phyloP scores from a whole-genome alignment of 2,113 vertebrate genomes.

The Odontophorus gujanensis region DNA sequence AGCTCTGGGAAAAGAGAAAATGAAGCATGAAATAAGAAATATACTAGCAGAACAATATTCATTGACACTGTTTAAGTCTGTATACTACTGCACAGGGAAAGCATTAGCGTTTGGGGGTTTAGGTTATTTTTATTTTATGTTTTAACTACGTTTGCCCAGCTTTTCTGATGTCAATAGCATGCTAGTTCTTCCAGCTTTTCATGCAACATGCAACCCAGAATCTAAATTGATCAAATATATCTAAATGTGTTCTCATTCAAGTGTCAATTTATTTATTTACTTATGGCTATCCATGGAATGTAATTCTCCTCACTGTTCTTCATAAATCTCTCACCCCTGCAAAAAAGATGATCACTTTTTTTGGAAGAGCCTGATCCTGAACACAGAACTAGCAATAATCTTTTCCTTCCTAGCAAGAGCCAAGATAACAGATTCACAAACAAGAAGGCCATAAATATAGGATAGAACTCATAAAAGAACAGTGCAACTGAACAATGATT shows the following conservation, averaged over 20 bases:
- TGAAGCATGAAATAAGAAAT: constrained; percentile 80
- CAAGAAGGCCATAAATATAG: not conserved
- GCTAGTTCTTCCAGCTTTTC: not conserved
- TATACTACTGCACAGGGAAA: constrained; percentile 11
- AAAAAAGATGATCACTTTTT: not conserved
- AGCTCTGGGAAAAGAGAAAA: constrained; percentile 72
- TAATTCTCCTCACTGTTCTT: not conserved
- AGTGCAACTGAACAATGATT: not conserved
- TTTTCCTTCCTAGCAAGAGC: not conserved
- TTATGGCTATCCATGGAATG: not conserved
- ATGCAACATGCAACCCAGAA: not conserved
- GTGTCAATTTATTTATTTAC: not conserved
- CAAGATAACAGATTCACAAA: constrained; percentile 2
- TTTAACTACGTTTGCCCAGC: not conserved
- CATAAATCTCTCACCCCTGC: not conserved
- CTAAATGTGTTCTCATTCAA: not conserved
- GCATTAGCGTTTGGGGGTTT: constrained; percentile 2
- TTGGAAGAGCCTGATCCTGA: not conserved
- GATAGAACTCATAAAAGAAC: not conserved
- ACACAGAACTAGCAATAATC: not conserved
- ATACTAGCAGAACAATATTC: constrained; percentile 76
- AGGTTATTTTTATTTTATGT: not conserved
- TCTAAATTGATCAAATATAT: not conserved
- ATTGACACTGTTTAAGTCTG: constrained; percentile 63
- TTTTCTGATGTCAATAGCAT: not conserved